Evolutionary conservation across 30 jellyfish, hydroid and myxozoan genomes (phyloP).

Genomic region (Morbakka virulenta): DNA sequence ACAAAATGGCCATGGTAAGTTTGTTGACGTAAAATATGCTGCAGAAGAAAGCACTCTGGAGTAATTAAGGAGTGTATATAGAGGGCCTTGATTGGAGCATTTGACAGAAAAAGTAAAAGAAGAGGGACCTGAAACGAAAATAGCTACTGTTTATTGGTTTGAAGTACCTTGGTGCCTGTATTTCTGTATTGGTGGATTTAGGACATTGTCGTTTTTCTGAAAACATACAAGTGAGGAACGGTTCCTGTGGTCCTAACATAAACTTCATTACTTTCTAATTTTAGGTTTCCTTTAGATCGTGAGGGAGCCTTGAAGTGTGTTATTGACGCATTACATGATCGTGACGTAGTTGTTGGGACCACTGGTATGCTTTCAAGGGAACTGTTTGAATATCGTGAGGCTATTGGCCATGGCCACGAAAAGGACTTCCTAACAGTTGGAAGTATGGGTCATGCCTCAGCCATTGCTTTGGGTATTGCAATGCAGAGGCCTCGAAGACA

Average conservation of each 20-base stretch:
- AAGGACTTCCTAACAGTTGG: constrained; percentile 96
- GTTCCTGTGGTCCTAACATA: background rate
- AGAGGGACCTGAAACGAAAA: too few relatives aligned
- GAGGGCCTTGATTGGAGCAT: too few relatives aligned
- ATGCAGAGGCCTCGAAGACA: constrained; percentile 85
- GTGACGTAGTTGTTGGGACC: constrained; percentile 98
- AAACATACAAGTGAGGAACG: too few relatives aligned
- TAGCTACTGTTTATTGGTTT: too few relatives aligned
- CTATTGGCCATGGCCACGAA: constrained; percentile 92
- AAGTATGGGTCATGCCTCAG: constrained; percentile 99
- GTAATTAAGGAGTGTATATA: too few relatives aligned
- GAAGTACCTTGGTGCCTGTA: too few relatives aligned
- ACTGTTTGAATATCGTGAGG: constrained; percentile 85
- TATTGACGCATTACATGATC: constrained; percentile 79
- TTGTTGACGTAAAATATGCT: too few relatives aligned
- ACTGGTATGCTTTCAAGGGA: constrained; percentile 99
- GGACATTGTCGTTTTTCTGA: too few relatives aligned
- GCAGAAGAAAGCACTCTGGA: too few relatives aligned
- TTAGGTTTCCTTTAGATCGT: constrained; percentile 87
- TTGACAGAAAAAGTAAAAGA: too few relatives aligned
- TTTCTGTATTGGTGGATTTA: too few relatives aligned
- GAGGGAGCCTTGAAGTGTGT: constrained; percentile 78
- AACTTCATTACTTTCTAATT: background rate
- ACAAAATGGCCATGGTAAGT: too few relatives aligned
- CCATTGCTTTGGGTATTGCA: constrained; percentile 96